These are phyloP conservation scores for Agrotis exclamationis DNA, from an alignment of 2,888 invertebrate species.

Conservation along the genomic window DNA sequence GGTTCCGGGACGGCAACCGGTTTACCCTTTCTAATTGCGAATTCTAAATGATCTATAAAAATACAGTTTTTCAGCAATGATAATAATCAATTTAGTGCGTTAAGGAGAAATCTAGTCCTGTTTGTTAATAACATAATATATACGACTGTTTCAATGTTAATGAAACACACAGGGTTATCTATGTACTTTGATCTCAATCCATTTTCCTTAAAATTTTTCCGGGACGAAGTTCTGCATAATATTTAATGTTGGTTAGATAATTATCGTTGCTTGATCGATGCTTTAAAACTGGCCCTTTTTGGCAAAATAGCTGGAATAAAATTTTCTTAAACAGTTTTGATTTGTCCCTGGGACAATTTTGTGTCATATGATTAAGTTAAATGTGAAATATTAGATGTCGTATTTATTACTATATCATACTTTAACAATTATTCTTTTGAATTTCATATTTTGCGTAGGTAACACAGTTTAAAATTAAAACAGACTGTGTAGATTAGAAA, in stretches of 20 bases:
- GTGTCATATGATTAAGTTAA: background rate
- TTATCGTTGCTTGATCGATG: slow-evolving; percentile 61
- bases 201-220: background rate
- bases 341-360: background rate
- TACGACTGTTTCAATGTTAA: no score
- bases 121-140: background rate
- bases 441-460: background rate
- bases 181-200: background rate
- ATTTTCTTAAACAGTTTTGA: slow-evolving; percentile 14
- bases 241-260: slow-evolving; percentile 20
- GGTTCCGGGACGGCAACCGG: no score
- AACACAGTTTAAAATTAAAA: background rate
- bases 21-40: background rate
- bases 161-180: background rate
- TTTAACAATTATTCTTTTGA: background rate
- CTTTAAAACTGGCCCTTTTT: slow-evolving; percentile 16
- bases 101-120: no score
- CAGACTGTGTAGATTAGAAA: no score
- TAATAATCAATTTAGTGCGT: no score
- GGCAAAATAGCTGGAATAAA: background rate
- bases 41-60: background rate
- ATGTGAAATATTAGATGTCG: background rate
- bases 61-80: no score
- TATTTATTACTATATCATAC: background rate
- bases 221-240: background rate